phyloP scores from a whole-genome alignment of 2,888 invertebrate genomes.

The Pimpla rufipes region DNA sequence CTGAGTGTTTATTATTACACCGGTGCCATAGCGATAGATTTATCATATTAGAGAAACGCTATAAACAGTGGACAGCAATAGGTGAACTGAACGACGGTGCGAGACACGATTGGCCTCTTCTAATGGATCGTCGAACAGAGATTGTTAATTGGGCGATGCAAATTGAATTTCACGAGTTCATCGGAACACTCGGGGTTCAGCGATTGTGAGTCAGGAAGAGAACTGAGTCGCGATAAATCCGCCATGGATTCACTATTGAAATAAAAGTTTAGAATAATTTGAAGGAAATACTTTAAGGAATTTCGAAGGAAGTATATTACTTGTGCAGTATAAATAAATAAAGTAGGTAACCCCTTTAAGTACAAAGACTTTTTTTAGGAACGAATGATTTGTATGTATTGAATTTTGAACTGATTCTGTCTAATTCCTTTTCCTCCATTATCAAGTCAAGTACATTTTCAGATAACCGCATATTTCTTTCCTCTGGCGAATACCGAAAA shows the following conservation, averaged over 20 bases:
- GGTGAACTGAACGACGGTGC: not conserved
- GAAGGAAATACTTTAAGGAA: too few relatives aligned
- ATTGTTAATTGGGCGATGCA: conserved; percentile 19
- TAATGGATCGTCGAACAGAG: not conserved
- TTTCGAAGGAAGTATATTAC: too few relatives aligned
- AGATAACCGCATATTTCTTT: too few relatives aligned
- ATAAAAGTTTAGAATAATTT: not conserved
- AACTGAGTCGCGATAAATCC: not conserved
- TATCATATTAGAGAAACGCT: not conserved
- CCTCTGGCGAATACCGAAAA: too few relatives aligned
- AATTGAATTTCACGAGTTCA: conserved; percentile 27
- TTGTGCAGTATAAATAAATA: too few relatives aligned
- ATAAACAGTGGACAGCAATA: not conserved
- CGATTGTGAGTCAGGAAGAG: not conserved
- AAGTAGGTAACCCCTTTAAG: too few relatives aligned
- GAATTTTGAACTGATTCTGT: not conserved
- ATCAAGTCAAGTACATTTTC: too few relatives aligned
- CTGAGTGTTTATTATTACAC: not conserved
- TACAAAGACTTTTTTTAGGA: too few relatives aligned
- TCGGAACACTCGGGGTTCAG: not conserved
- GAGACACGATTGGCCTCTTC: conserved; percentile 10
- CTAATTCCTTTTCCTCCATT: not conserved
- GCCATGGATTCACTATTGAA: not conserved
- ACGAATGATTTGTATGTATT: too few relatives aligned
- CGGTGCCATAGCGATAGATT: not conserved